Evolutionary conservation across 2,113 vertebrate genomes (phyloP), one percentile per base, ranked within the genome.

Genomic region (Azemiops feae): DNA sequence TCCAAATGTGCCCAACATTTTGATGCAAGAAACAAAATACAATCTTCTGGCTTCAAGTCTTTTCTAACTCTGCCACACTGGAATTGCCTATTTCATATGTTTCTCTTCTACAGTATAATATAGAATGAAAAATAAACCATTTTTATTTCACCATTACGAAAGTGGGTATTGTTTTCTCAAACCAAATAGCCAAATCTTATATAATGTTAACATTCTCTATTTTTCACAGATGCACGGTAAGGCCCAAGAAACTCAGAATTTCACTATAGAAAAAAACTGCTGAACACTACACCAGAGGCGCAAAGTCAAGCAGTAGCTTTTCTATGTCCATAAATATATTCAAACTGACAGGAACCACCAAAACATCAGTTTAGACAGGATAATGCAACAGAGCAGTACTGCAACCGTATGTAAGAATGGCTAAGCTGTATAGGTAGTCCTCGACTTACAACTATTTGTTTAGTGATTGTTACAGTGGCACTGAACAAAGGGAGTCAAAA

Each of bases 281-380:
- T 57, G 88, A 81, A 92, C 30, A 39, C 30, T 25, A 23, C 0
- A 27, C 43, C 69, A 89, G 39, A 85, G 47, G 50, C 43, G 27
- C 54, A 74, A n/a, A 89, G 60, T 23, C 43, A 16, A 39, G 50
- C 47, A 43, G 10, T 55, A 52, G 7, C 23, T 88, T 88, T 89
- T 64, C 94, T 91, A 93, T 27, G 93, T 89, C 87, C 52, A 47
- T 74, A 89, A 94, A 94, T 89, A 20, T 94, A 91, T 22, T n/a
- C 91, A 87, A 87, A 96, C 93, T 88, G 94, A 93, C 57, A 64
- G 89, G 93, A 94, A 92, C 95, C 55, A 92, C 53, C 5, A 92
- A 53, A 0, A 0, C 27, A 91, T 91, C 52, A 93, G 93, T 91
- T 85, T 0, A 43, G 89, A 92, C 1, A 87, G 85, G 5, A 86